Evolutionary conservation across 30 jellyfish, hydroid and myxozoan species (phyloP), one percentile per base, ranked within the genome.

Genomic region (Clytia hemisphaerica): DNA sequence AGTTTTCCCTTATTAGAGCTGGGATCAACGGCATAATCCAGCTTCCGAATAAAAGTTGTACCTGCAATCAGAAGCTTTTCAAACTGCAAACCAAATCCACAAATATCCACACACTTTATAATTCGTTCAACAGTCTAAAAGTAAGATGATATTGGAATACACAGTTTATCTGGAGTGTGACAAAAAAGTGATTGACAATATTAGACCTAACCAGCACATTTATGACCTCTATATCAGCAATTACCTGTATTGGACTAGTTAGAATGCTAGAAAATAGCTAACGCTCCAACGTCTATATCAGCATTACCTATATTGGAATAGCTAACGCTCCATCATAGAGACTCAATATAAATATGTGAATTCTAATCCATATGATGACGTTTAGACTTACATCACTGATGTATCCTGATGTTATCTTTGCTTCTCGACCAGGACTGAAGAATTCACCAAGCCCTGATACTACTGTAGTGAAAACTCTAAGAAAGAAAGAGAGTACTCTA

Each of bases 371-470:
- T n/a, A n/a, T n/a, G n/a, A n/a, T n/a, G n/a, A n/a, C n/a, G 15
- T 9, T n/a, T 3, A 16, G 22, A 55, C 61, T 77, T 54, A 86
- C 96, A 82, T 86, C 94, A 9, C 60, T 71, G 19, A 86, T 38
- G 62, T 53, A 72, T 2, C 75, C 21, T 34, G 84, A 78, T 31
- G 75, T 66, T 14, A 86, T 26, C 27, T 75, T 83, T 2, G 92
- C 74, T 15, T 84, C 94, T 55, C 96, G 65, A 2, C 93, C 96
- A 1, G 96, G 96, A 2, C 67, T 61, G 46, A 86, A 86, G 49
- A 44, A 78, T 10, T 86, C 96, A 25, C 96, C 92, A n/a, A 86
- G 77, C 15, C 92, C 93, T 4, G 66, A 44, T 50, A 86, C 94
- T 54, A 86, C 96, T 18, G 96, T 86, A 5, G 92, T 58, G 49